A percentile compares a stretch with the other conserved stretches of the same genome.
Conservation (phyloP, 2,113 vertebrate genomes). For the Pachycephala philippinensis region DNA sequence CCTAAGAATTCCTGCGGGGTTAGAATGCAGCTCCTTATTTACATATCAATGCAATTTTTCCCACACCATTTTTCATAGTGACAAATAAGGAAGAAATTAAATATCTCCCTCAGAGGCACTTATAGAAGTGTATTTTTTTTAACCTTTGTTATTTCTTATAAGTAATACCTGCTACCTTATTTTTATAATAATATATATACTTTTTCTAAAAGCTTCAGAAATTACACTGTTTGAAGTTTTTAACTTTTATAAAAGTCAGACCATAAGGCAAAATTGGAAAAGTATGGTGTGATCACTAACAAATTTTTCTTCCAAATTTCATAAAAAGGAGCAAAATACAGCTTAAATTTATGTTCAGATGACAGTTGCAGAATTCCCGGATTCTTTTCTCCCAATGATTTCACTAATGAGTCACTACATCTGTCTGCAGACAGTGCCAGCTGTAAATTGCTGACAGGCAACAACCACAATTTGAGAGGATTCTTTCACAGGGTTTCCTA, state of each 20-base stretch:
- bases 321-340: background rate
- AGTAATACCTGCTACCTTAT: background rate
- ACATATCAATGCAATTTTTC: background rate
- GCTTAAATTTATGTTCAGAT: background rate
- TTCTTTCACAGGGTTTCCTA: background rate
- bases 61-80: background rate
- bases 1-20: background rate
- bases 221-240: background rate
- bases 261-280: background rate
- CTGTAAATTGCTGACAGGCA: background rate
- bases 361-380: background rate
- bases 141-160: background rate
- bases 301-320: background rate
- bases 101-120: background rate
- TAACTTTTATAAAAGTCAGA: background rate
- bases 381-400: background rate
- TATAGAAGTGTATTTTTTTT: background rate
- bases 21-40: background rate
- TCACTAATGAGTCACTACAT: background rate
- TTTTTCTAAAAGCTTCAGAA: background rate
- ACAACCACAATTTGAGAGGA: background rate
- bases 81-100: slow-evolving; percentile 1
- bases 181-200: background rate
- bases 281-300: background rate
- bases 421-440: background rate